phyloP scores from a whole-genome alignment of 37 sponge, comb jelly and placozoan genomes.

The Spongia lamella region DNA sequence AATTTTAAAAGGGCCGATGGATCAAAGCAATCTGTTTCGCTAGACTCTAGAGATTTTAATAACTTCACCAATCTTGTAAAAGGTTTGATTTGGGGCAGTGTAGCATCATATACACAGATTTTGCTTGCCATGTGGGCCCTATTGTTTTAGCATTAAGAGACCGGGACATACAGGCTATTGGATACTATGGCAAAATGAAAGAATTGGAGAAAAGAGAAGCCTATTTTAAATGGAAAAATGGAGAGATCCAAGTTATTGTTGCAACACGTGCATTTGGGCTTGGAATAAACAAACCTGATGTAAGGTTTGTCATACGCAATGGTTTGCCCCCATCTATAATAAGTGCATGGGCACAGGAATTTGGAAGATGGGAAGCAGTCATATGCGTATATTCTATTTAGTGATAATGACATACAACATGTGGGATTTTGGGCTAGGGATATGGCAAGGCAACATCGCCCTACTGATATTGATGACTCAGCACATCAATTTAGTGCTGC shows the following conservation, averaged over 20 bases:
- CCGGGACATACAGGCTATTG: neutral
- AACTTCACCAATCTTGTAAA: too few species aligned
- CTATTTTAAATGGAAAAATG: constrained; percentile 9
- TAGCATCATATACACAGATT: constrained; percentile 34
- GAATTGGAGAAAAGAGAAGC: constrained; percentile 16
- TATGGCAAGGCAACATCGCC: constrained; percentile 4
- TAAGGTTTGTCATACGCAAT: constrained; percentile 19
- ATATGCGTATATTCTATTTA: constrained; percentile 16
- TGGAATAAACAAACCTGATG: constrained; percentile 6
- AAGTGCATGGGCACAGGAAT: constrained; percentile 23
- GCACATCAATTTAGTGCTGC: constrained; percentile 16
- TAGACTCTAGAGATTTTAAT: neutral
- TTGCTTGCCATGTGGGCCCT: constrained; percentile 28
- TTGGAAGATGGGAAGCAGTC: constrained; percentile 32
- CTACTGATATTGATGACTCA: constrained; percentile 16
- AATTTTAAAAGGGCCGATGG: neutral
- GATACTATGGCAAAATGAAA: too few species aligned
- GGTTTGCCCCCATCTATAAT: constrained; percentile 32
- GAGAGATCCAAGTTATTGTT: constrained; percentile 16
- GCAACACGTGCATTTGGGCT: constrained; percentile 29
- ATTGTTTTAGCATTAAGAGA: too few species aligned
- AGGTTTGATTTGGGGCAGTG: too few species aligned
- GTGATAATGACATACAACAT: constrained; percentile 36
- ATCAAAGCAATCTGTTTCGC: neutral
- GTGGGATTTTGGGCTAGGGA: constrained; percentile 25